Evolutionary conservation across 2,888 invertebrate genomes (phyloP).

Genomic region (Erebia palarica): DNA sequence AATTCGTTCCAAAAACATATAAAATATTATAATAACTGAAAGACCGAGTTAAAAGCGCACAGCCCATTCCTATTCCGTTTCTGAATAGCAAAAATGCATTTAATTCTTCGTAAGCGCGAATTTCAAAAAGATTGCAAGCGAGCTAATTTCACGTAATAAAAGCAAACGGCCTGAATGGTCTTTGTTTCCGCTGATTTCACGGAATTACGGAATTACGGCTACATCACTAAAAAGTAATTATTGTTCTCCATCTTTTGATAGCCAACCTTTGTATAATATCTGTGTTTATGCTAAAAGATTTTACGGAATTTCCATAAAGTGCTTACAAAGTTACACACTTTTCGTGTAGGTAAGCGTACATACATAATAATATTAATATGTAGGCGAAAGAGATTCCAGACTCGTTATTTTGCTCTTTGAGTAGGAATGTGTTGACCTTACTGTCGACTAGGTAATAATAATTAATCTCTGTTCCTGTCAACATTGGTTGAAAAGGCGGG

Average conservation of each 20-base stretch:
- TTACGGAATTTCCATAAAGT: not conserved
- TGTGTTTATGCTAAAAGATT: constrained; percentile 8
- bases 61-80: constrained; percentile 29
- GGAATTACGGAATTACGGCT: constrained; percentile 37
- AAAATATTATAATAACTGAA: constrained; percentile 21
- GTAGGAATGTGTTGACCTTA: no score
- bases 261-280: constrained; percentile 7
- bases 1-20: not conserved
- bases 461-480: no score
- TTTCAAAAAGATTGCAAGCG: constrained; percentile 42
- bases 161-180: constrained; percentile 40
- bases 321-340: not conserved
- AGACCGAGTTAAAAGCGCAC: constrained; percentile 14
- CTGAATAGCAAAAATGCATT: constrained; percentile 39
- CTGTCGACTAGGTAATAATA: no score
- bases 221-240: constrained; percentile 30
- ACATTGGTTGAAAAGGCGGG: no score
- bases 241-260: constrained; percentile 21
- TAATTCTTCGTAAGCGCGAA: constrained; percentile 40
- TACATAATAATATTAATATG: no score
- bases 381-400: no score
- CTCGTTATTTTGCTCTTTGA: no score
- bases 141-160: constrained; percentile 43
- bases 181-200: constrained; percentile 39
- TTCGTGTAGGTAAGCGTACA: not conserved